A percentile compares a stretch with the other conserved stretches of the same genome.
Evolutionary conservation across 2,113 vertebrate genomes (phyloP).

Genomic region (Bubalus kerabau): DNA sequence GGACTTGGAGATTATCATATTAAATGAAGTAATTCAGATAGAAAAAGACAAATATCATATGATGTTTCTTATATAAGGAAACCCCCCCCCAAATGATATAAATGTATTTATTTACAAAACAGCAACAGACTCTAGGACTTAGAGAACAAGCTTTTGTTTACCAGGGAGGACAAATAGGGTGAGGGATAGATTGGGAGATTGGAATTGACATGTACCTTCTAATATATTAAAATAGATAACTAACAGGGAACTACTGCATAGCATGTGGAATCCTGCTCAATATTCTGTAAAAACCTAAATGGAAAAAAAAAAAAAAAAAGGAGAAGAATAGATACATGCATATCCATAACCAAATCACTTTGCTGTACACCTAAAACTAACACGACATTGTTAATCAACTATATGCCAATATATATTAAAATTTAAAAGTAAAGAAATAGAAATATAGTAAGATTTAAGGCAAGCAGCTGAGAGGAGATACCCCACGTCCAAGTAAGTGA

Average conservation of each 20-base stretch:
- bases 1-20: neutral
- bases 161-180: neutral
- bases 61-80: neutral
- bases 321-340: neutral
- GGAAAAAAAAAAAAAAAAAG: neutral
- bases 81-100: neutral
- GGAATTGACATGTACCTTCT: neutral
- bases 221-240: neutral
- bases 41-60: neutral
- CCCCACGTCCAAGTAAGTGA: no score
- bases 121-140: neutral
- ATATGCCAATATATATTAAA: neutral
- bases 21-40: neutral
- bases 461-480: no score
- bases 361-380: neutral
- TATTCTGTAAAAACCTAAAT: neutral
- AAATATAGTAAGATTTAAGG: neutral
- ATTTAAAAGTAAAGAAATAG: neutral
- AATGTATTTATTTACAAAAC: neutral
- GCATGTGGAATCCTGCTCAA: neutral
- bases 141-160: neutral
- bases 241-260: neutral
- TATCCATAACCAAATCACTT: neutral
- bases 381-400: no score
- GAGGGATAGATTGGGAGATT: neutral